Evolutionary conservation across 1,140 invertebrate species (phyloP), one percentile per base, ranked within the genome.

Genomic region (Octopus sinensis): DNA sequence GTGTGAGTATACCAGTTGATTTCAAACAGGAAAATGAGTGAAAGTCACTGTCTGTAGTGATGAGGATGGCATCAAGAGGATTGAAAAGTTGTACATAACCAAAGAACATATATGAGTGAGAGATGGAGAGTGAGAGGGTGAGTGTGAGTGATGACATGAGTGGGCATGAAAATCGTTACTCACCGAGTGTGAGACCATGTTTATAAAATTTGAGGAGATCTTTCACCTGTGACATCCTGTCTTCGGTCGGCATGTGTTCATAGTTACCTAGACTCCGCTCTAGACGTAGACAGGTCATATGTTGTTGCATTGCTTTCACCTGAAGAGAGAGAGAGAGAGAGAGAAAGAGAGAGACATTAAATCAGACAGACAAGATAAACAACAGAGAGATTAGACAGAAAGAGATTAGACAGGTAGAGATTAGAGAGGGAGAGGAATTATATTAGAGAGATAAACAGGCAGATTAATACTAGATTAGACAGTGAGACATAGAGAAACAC

Each of bases 281-380:
- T 73, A 95, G 87, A 88, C 95, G 94, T 78, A 95, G 87, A 12
- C 93, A 92, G 85, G 94, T 93, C 81, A 95, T 93, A 85, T 96
- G 95, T 82, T 92, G 91, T 83, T 95, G 93, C 93, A 96, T 94
- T 90, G 94, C 93, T 83, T 93, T 92, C 5, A 88, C 83, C 91
- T 92, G 80, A 30, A 85, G 30, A 43, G 30, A 43, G 30, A 43
- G 30, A 43, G 30, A 43, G 30, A 43, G 30, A 43, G 30, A 43
- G 30, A 43, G 30, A 43, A 3, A 43, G 30, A 43, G 30, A 43
- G 30, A 43, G 30, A 43, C 1, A 43, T 43, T 43, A 43, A 3
- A 43, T 43, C 30, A 43, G 30, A 43, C 30, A 43, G 30, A 43
- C 1, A 43, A 43, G 30, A 43, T 43, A 43, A 43, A 43, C 30